These are phyloP conservation scores for Cladorhizidae sp. DNA, from an alignment of 37 sponge, comb jelly and placozoan species.

Conservation along the genomic window DNA sequence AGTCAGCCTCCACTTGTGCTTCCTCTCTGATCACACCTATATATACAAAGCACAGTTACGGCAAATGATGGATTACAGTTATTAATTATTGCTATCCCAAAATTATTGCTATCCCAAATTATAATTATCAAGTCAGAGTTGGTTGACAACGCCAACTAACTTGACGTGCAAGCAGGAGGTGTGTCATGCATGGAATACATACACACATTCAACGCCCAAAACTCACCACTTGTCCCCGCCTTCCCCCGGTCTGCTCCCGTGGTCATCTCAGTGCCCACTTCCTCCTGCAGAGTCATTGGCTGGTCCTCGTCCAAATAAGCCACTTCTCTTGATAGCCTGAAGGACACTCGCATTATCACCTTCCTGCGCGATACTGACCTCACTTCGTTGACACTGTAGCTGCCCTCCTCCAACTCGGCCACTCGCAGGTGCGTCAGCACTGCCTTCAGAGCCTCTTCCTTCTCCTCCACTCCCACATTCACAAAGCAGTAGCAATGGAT, in stretches of 20 bases:
- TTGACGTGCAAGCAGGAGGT: too few species aligned
- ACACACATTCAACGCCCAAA: background rate
- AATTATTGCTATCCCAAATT: too few species aligned
- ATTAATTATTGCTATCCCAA: too few species aligned
- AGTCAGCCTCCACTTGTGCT: too few species aligned
- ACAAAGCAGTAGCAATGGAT: slow-evolving; percentile 91
- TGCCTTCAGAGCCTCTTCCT: slow-evolving; percentile 34
- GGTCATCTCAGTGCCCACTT: background rate
- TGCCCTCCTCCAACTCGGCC: slow-evolving; percentile 10
- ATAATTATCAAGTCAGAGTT: too few species aligned
- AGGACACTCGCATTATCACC: slow-evolving; percentile 76
- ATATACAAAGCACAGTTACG: too few species aligned
- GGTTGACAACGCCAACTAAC: too few species aligned
- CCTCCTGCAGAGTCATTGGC: background rate
- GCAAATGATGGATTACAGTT: too few species aligned
- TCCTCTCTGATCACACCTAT: background rate
- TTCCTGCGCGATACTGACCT: slow-evolving; percentile 84
- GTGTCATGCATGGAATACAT: too few species aligned
- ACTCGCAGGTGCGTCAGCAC: slow-evolving; percentile 50
- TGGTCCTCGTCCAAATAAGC: slow-evolving; percentile 5
- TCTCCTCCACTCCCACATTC: background rate
- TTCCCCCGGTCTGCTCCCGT: background rate
- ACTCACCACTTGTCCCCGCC: background rate
- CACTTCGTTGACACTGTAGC: slow-evolving; percentile 40
- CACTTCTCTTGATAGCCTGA: slow-evolving; percentile 64